These are phyloP conservation scores for Epinotia bilunana DNA, from an alignment of 2,888 invertebrate species.

Conservation along the genomic window DNA sequence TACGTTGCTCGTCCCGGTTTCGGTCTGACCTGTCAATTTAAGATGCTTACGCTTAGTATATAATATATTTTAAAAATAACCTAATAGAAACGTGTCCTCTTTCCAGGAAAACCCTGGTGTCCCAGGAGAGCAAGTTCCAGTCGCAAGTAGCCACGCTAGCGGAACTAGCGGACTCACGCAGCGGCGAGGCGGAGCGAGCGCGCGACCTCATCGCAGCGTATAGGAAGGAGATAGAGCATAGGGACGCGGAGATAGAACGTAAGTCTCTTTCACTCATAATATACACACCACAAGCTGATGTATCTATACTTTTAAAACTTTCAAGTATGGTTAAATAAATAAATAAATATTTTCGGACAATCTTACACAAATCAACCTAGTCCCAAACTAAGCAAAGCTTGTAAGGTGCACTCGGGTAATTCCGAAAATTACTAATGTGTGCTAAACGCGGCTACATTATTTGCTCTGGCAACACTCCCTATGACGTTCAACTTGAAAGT, in stretches of 20 bases:
- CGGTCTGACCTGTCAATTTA: too few relatives aligned
- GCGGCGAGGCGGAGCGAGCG: conserved; percentile 83
- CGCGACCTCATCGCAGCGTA: conserved; percentile 84
- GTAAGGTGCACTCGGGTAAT: too few relatives aligned
- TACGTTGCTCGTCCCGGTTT: too few relatives aligned
- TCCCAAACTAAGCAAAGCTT: too few relatives aligned
- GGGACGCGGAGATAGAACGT: conserved; percentile 87
- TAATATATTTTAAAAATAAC: neutral
- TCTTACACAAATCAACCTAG: too few relatives aligned
- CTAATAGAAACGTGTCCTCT: neutral
- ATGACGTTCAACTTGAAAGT: too few relatives aligned
- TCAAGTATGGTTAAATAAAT: neutral
- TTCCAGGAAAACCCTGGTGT: conserved; percentile 86
- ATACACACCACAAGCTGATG: neutral
- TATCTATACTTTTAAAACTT: too few relatives aligned
- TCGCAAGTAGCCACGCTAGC: conserved; percentile 84
- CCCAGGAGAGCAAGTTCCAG: conserved; percentile 86
- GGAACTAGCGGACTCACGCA: conserved; percentile 81
- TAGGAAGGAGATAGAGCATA: conserved; percentile 85
- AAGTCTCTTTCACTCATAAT: conserved; percentile 62
- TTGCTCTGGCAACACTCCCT: too few relatives aligned
- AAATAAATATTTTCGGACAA: too few relatives aligned
- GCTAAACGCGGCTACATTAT: too few relatives aligned
- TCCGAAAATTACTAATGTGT: too few relatives aligned
- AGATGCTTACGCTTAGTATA: too few relatives aligned